Base-by-base conservation (phyloP, 2,797 vertebrate species). In the Alcedo quadribrachys region DNA sequence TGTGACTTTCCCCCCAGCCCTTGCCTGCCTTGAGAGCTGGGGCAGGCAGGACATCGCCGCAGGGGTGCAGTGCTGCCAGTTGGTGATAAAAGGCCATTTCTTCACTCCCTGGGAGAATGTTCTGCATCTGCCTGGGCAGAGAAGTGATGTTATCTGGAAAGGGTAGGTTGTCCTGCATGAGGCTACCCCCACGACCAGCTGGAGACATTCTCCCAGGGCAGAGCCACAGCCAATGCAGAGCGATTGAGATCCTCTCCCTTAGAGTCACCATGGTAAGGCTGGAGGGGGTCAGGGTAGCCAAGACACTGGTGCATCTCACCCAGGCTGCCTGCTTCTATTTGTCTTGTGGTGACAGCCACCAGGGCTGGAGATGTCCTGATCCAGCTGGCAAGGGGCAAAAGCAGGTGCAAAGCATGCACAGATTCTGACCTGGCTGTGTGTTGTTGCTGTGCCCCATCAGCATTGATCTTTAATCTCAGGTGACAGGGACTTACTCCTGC, bases 151-250 rank as follows among this genome's bases (percentile, higher is more conserved):
- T 67, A 46, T 1, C 48, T 0, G 0, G 79, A 71, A 81, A 81
- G 81, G 21, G 14, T 68, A 55, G 7, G 22, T 2, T 84, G 63
- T 69, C 22, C 85, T 0, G 5, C 54, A 20, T 57, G 22, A 0
- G 2, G 61, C 24, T 37, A 37, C 8, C 10, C 5, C 27, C 6
- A 0, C 0, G 1, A 28, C 12, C 40, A 66, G 22, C 17, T 0
- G 0, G 8, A 24, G 5, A 8, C 5, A 6, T 37, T 9, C 28
- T 66, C 14, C 19, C 10, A 4, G 2, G 43, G 24, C 53, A 75
- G 22, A 60, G 12, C 13, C 30, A 32, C 19, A 48, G 51, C 11
- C 0, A 0, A 8, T 4, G 27, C 40, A 57, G 45, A 13, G 18
- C 18, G 27, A 24, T 11, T 0, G 2, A 30, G 30, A 14, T 53